These are phyloP conservation scores for Liposcelis brunnea DNA, from an alignment of 2,888 invertebrate species.

Conservation along the genomic window DNA sequence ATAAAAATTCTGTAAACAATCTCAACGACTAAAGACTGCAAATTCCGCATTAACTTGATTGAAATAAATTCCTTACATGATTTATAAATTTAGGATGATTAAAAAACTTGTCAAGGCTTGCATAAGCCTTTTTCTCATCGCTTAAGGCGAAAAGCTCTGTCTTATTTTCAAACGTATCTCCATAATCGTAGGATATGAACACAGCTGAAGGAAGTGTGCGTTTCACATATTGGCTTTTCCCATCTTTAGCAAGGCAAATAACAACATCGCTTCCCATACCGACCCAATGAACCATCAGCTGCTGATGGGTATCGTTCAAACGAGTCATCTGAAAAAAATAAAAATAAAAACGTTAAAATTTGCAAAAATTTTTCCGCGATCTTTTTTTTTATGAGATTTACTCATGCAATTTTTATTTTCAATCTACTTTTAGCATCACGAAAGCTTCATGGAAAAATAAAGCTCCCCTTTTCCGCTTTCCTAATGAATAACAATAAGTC, in stretches of 20 bases:
- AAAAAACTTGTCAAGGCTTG: conserved; percentile 66
- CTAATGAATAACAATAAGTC: too few relatives aligned
- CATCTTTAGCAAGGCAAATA: conserved; percentile 65
- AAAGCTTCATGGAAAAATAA: too few relatives aligned
- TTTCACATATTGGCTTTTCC: not conserved
- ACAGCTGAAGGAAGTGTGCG: conserved; percentile 44
- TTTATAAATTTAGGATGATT: conserved; percentile 65
- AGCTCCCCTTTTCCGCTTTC: too few relatives aligned
- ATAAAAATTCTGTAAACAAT: too few relatives aligned
- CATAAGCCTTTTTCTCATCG: conserved; percentile 33
- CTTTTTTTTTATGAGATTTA: too few relatives aligned
- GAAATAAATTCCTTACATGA: conserved; percentile 40
- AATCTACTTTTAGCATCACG: too few relatives aligned
- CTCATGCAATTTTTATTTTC: too few relatives aligned
- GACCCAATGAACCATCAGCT: conserved; percentile 84
- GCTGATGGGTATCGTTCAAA: conserved; percentile 73
- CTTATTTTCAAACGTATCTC: conserved; percentile 57
- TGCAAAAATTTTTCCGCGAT: not conserved
- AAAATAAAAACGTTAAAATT: not conserved
- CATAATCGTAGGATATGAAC: conserved; percentile 77
- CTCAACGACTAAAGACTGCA: too few relatives aligned
- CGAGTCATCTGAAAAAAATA: conserved; percentile 48
- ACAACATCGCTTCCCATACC: conserved; percentile 65
- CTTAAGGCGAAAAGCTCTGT: conserved; percentile 45
- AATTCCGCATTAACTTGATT: not conserved